These are phyloP conservation scores for Nephrotoma guestfalica DNA, from an alignment of 2,888 invertebrate genomes.

Conservation along the genomic window DNA sequence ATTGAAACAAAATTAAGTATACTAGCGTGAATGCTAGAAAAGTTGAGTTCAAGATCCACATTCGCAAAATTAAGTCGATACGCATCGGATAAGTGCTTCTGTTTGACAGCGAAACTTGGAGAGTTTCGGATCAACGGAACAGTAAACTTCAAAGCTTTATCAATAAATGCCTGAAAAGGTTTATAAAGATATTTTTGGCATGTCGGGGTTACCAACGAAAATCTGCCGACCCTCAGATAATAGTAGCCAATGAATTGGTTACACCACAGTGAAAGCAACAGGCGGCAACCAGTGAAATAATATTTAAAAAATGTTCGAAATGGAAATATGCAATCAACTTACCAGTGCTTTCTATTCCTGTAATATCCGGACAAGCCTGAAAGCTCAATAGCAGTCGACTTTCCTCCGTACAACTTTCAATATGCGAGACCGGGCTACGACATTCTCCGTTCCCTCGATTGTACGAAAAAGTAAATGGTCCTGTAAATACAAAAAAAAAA, in stretches of 20 bases:
- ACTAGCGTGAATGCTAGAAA: no score
- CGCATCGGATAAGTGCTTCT: no score
- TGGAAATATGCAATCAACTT: slow-evolving; percentile 19
- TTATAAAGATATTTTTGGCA: no score
- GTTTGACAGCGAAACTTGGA: no score
- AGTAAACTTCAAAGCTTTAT: not conserved
- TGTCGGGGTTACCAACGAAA: no score
- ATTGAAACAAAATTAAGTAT: no score
- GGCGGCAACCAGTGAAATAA: not conserved
- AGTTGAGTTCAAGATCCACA: no score
- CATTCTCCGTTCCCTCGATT: slow-evolving; percentile 85
- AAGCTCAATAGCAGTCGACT: slow-evolving; percentile 79
- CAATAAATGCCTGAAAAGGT: not conserved
- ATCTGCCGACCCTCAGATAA: no score
- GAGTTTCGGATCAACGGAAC: no score
- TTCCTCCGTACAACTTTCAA: slow-evolving; percentile 89
- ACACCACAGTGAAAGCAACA: no score
- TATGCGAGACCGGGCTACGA: slow-evolving; percentile 74
- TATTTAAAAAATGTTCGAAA: not conserved
- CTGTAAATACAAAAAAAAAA: slow-evolving; percentile 31
- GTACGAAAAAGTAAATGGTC: slow-evolving; percentile 86
- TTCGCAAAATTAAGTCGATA: no score
- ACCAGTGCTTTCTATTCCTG: slow-evolving; percentile 85
- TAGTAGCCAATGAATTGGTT: no score
- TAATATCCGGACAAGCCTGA: slow-evolving; percentile 86